Base-by-base conservation (phyloP, 2,797 vertebrate species). In the Apogon talboti region DNA sequence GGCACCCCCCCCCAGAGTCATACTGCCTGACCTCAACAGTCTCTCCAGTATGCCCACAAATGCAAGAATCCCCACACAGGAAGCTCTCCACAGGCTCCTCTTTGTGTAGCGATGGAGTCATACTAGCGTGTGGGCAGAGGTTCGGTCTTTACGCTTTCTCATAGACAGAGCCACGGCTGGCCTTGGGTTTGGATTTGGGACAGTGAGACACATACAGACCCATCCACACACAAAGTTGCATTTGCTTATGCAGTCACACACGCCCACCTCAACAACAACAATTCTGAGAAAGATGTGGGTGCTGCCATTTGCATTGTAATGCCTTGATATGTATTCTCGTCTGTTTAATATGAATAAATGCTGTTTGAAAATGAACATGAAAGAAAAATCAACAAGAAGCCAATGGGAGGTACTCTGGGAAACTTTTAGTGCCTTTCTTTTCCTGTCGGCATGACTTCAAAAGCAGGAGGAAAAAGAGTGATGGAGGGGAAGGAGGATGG, bases 391-490 rank as follows among this genome's bases (percentile, higher is more conserved):
- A 92, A 93, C 91, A 92, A 78, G 70, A 70, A 72, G 78, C 71
- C 82, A 63, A 83, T 82, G 89, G 84, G 84, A 86, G 83, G 78
- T 53, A 86, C 87, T 82, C 84, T 86, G 89, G 87, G 87, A 90
- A 88, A 86, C 62, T 84, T 57, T 78, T 33, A 54, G 82, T 74
- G 81, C 60, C 62, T 66, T 67, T 84, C 79, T 82, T 79, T 91
- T 91, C 85, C 87, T 88, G 84, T 87, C 87, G 66, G 81, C 94
- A 93, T 74, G 79, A 94, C 95, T 95, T 95, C 90, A 91, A 89
- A 91, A 85, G 87, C 70, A 49, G 16, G 10, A 8, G 43, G 43
- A 49, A 38, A 55, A 40, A 63, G 58, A 77, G 71, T 62, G 66
- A 66, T 55, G 68, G 75, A 69, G 44, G 82, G 77, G 71, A 79